phyloP scores from a whole-genome alignment of 1,140 invertebrate genomes.

The Penaeus indicus region DNA sequence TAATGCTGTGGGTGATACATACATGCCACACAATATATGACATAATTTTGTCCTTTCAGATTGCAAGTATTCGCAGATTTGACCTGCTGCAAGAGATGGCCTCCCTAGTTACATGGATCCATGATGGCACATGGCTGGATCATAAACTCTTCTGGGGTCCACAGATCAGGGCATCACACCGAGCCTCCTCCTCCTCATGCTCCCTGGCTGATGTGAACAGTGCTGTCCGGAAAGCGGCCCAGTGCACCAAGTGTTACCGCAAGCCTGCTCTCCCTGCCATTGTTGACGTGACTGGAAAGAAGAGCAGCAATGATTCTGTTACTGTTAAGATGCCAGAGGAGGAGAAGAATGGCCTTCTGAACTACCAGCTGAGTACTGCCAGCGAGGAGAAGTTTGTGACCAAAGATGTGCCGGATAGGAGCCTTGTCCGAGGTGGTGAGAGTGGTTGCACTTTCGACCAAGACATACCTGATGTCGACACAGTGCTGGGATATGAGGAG shows the following conservation, averaged over 20 bases:
- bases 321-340: too few relatives aligned
- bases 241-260: too few relatives aligned
- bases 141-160: slow-evolving; percentile 34
- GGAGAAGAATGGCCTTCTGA: too few relatives aligned
- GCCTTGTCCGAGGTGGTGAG: neutral
- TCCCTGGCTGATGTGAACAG: neutral
- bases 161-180: slow-evolving; percentile 15
- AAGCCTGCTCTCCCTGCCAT: too few relatives aligned
- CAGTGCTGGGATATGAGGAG: neutral
- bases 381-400: neutral
- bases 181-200: neutral
- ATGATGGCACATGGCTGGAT: slow-evolving; percentile 37
- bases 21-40: too few relatives aligned
- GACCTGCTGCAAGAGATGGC: slow-evolving; percentile 27
- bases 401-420: neutral
- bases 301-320: too few relatives aligned
- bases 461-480: neutral
- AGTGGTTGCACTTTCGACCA: neutral
- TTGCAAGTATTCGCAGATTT: slow-evolving; percentile 31
- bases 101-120: slow-evolving; percentile 40
- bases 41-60: slow-evolving; percentile 17
- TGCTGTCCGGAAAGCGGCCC: neutral
- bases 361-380: neutral
- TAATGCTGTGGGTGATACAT: too few relatives aligned
- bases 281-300: too few relatives aligned